phyloP scores from a whole-genome alignment of 1,140 invertebrate genomes.

The Paraescarpia echinospica region DNA sequence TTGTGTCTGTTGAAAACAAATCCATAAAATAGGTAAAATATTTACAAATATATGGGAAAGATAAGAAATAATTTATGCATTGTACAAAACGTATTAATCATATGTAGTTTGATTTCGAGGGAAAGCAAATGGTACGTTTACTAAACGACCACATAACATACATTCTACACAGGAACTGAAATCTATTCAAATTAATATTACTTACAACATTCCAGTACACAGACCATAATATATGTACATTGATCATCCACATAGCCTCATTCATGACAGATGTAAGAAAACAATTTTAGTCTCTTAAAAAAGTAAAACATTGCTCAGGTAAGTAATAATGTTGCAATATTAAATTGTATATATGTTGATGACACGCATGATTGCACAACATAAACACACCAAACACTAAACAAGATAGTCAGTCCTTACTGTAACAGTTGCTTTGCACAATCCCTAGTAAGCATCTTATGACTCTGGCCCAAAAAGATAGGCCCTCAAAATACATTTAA shows the following conservation, averaged over 20 bases:
- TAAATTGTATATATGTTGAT: background rate
- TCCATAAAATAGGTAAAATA: background rate
- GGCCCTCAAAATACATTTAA: background rate
- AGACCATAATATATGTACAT: background rate
- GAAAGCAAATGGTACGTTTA: background rate
- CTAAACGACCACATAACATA: background rate
- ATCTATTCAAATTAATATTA: background rate
- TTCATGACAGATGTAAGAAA: background rate
- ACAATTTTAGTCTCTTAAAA: background rate
- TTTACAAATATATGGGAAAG: constrained; percentile 2
- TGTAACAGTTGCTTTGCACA: background rate
- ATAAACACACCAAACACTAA: background rate
- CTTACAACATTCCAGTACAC: background rate
- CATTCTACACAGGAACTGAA: constrained; percentile 1
- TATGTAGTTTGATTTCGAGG: background rate
- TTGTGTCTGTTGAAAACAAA: background rate
- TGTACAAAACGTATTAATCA: background rate
- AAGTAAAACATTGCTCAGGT: background rate
- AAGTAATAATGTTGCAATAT: background rate
- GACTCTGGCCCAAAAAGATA: background rate
- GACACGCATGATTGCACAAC: background rate
- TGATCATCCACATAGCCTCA: background rate
- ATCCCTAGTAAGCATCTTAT: background rate
- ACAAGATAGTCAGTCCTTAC: background rate
- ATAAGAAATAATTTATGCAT: background rate